phyloP scores from a whole-genome alignment of 2,113 vertebrate species.

The Syrmaticus mikado region DNA sequence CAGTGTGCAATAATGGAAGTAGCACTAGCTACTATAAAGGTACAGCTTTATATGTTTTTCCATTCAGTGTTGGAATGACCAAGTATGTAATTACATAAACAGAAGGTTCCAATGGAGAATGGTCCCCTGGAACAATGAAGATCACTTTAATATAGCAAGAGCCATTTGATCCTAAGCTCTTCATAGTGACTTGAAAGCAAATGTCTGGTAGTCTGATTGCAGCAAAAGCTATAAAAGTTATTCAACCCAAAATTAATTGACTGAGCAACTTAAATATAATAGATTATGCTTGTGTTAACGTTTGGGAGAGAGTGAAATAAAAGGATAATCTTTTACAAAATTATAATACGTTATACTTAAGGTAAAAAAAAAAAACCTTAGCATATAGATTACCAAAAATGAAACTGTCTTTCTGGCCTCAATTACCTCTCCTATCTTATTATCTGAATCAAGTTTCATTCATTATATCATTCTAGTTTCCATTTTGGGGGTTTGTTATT shows the following conservation, averaged over 20 bases:
- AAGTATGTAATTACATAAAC: neutral
- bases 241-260: neutral
- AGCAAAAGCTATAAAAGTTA: neutral
- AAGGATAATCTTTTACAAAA: neutral
- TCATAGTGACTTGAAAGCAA: neutral
- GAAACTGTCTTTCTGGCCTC: neutral
- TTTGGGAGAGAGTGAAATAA: neutral
- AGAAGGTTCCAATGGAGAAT: neutral
- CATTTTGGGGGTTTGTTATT: neutral
- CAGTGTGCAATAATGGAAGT: constrained; percentile 95
- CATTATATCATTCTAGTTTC: neutral
- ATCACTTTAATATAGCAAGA: neutral
- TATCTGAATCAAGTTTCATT: neutral
- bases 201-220: neutral
- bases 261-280: neutral
- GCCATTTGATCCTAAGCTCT: neutral
- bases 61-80: neutral
- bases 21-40: constrained; percentile 95
- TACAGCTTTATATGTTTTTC: neutral
- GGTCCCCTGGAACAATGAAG: neutral
- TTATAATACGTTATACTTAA: too few species aligned
- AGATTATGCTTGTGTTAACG: neutral
- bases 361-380: neutral
- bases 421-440: neutral
- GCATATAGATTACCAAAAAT: neutral